These are phyloP conservation scores for Drosophila nr. fundita DNA, from an alignment of 2,888 invertebrate genomes.

Conservation along the genomic window DNA sequence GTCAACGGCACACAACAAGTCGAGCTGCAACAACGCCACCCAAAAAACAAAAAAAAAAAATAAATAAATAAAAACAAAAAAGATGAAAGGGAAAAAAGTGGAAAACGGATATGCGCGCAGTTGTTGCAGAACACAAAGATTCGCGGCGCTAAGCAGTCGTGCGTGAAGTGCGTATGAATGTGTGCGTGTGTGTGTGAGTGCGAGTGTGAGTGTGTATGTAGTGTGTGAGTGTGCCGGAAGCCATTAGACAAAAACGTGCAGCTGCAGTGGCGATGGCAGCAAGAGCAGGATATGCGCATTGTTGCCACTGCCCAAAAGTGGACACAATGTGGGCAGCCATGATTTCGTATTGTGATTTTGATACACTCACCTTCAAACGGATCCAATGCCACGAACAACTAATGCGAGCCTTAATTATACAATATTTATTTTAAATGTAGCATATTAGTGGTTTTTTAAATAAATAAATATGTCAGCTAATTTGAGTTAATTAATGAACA, in stretches of 20 bases:
- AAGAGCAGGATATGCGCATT: conserved; percentile 72
- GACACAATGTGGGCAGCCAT: conserved; percentile 62
- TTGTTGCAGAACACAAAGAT: conserved; percentile 77
- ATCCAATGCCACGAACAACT: background rate
- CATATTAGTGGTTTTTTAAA: background rate
- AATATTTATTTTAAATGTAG: background rate
- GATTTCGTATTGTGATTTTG: conserved; percentile 37
- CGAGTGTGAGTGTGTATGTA: conserved; percentile 15
- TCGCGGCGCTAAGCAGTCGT: conserved; percentile 75
- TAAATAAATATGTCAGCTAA: no score
- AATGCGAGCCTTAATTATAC: background rate
- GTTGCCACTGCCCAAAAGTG: conserved; percentile 74
- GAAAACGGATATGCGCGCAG: conserved; percentile 69
- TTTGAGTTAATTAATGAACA: background rate
- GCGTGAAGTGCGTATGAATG: conserved; percentile 69
- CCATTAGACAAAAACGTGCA: conserved; percentile 79
- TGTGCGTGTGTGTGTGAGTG: conserved; percentile 10
- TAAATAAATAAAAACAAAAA: conserved; percentile 16
- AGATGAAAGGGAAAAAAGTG: conserved; percentile 11
- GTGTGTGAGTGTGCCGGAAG: conserved; percentile 64
- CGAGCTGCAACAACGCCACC: conserved; percentile 34
- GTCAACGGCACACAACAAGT: conserved; percentile 62
- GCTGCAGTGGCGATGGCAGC: conserved; percentile 49
- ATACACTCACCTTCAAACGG: conserved; percentile 12
- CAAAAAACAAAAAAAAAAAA: conserved; percentile 9